A percentile compares a stretch with the other conserved stretches of the same genome.
Evolutionary conservation across 2,113 vertebrate species (phyloP).

Genomic region (Otus sunia): DNA sequence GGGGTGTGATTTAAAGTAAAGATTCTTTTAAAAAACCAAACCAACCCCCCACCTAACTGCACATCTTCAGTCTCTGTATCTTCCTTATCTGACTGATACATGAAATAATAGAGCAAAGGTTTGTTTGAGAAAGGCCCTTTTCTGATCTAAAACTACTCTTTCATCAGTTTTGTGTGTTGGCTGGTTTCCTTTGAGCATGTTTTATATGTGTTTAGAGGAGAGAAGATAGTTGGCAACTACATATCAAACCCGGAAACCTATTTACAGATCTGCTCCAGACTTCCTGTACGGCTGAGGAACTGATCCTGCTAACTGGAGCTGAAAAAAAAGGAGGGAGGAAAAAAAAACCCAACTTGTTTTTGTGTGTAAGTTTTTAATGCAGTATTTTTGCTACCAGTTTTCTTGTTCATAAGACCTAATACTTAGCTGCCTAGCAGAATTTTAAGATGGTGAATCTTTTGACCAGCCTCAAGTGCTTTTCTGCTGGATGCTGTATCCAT

Average conservation of each 20-base stretch:
- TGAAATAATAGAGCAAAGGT: neutral
- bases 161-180: neutral
- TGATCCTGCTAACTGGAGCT: neutral
- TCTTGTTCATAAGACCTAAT: neutral
- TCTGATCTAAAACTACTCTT: neutral
- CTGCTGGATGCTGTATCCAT: neutral
- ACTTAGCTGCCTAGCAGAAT: neutral
- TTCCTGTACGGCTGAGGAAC: conserved; percentile 6
- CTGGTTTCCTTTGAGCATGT: neutral
- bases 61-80: neutral
- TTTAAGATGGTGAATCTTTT: neutral
- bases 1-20: neutral
- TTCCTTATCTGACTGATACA: neutral
- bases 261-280: conserved; percentile 22
- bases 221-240: neutral
- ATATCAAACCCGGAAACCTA: conserved; percentile 29
- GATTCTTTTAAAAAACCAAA: neutral
- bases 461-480: neutral
- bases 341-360: neutral
- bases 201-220: neutral
- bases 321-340: accelerated
- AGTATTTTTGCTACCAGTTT: neutral
- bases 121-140: neutral
- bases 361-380: neutral
- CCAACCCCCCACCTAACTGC: neutral